Base-by-base conservation (phyloP, 2,888 invertebrate species). In the Dasysyrphus tricinctus region DNA sequence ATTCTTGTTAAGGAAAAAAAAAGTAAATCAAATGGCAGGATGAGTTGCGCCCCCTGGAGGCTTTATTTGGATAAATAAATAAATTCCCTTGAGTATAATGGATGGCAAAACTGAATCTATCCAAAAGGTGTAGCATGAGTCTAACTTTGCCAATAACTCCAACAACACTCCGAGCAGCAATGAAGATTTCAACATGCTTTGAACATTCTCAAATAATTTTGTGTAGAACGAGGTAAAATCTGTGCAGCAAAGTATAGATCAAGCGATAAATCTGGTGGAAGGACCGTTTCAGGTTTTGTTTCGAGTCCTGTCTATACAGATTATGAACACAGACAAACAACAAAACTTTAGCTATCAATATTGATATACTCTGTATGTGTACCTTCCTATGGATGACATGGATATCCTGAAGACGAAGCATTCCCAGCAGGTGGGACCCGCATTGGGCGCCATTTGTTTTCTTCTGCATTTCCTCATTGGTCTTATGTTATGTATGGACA, bases 31-130 rank as follows among this genome's bases (percentile, higher is more conserved):
- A 80, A 80, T 77, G 69, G 44, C 29, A 16, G 56, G 67, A 56
- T 57, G 59, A 49, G n/a, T 32, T 42, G 39, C 34, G 39, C 14
- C 65, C 37, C 42, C 57, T 34, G 24, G 29, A 57, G 51, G 73
- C 63, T 69, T 74, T 61, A 80, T 74, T 63, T 56, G 77, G 73
- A 81, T 73, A 74, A 77, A 78, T 59, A 81, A 74, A 85, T 74
- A 70, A 74, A 77, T 63, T 12, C 32, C 39, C 44, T 42, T 8
- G 16, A 12, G 34, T n/a, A 32, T 34, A 49, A 65, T 34, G 24
- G 39, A 54, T 42, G 39, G 6, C 12, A 65, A 5, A n/a, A 37
- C 54, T 16, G 3, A 16, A 42, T 24, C 0, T 37, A 5, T 32
- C 6, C 12, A 19, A 57, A 14, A 24, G 11, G 67, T 29, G 29